Evolutionary conservation across 2,797 vertebrate genomes (phyloP).

Genomic region (Chelmon rostratus): DNA sequence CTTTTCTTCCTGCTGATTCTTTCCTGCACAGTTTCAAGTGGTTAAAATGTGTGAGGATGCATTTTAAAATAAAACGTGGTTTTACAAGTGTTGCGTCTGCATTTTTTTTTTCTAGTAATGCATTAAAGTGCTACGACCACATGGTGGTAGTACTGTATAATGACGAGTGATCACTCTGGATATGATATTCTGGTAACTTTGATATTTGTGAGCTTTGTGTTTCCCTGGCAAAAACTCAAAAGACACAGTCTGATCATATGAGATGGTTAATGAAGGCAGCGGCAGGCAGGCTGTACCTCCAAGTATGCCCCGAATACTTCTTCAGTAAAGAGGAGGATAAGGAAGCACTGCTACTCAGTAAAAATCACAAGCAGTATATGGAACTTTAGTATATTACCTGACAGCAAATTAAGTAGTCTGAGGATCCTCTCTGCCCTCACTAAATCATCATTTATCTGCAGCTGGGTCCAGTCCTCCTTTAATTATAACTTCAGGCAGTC

Average conservation of each 20-base stretch:
- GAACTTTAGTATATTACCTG: neutral
- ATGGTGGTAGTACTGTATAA: conserved; percentile 70
- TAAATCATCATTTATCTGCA: conserved; percentile 21
- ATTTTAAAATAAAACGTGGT: conserved; percentile 53
- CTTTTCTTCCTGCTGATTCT: conserved; percentile 53
- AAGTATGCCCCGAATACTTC: neutral
- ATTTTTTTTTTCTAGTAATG: neutral
- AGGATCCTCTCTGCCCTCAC: neutral
- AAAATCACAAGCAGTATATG: neutral
- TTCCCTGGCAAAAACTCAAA: neutral
- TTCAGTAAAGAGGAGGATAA: neutral
- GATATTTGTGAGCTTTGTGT: neutral
- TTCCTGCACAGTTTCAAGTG: conserved; percentile 46
- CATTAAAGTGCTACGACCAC: conserved; percentile 57
- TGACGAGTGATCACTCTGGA: neutral
- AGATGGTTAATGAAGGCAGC: conserved; percentile 1
- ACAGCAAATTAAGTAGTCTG: neutral
- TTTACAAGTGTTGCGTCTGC: neutral
- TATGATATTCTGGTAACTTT: neutral
- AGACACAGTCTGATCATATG: neutral
- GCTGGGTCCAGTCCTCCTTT: conserved; percentile 20
- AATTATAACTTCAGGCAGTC: conserved; percentile 38
- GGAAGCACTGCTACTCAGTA: neutral
- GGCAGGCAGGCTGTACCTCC: neutral
- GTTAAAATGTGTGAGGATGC: conserved; percentile 75